These are phyloP conservation scores for Ophion obscuratus DNA, from an alignment of 2,888 invertebrate genomes.

Conservation along the genomic window DNA sequence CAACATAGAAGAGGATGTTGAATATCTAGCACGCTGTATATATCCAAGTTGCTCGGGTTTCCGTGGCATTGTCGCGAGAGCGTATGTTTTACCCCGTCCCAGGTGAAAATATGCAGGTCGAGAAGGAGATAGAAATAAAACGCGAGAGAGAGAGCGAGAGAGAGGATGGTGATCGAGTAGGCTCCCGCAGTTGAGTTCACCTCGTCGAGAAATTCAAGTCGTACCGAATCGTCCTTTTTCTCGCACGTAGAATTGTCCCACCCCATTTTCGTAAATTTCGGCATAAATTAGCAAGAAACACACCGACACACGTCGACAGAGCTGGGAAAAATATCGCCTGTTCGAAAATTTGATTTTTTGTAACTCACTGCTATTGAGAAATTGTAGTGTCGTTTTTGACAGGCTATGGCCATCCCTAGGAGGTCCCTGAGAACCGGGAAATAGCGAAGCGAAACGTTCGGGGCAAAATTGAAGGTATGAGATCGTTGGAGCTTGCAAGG, in stretches of 20 bases:
- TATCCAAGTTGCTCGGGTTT: slow-evolving; percentile 76
- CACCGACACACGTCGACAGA: too few species aligned
- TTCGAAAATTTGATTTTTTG: background rate
- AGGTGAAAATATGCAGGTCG: slow-evolving; percentile 73
- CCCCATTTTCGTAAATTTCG: slow-evolving; percentile 30
- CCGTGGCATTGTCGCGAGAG: slow-evolving; percentile 78
- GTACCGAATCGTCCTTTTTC: slow-evolving; percentile 39
- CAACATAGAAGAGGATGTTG: slow-evolving; percentile 61
- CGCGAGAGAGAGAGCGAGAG: slow-evolving; percentile 12
- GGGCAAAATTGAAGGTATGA: background rate
- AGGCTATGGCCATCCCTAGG: background rate
- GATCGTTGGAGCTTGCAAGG: too few species aligned
- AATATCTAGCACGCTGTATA: slow-evolving; percentile 64
- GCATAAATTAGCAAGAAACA: slow-evolving; percentile 2
- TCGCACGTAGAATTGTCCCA: slow-evolving; percentile 45
- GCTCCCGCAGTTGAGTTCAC: slow-evolving; percentile 38
- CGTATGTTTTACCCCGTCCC: slow-evolving; percentile 48
- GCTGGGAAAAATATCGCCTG: too few species aligned
- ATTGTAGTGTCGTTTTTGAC: background rate
- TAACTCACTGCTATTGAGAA: background rate
- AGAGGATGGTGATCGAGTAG: slow-evolving; percentile 29
- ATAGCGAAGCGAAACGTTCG: background rate
- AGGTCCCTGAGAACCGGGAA: background rate
- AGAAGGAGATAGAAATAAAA: slow-evolving; percentile 44
- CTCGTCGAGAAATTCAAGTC: slow-evolving; percentile 38